Conservation (phyloP, 2,888 invertebrate genomes). For the Crioceris asparagi region DNA sequence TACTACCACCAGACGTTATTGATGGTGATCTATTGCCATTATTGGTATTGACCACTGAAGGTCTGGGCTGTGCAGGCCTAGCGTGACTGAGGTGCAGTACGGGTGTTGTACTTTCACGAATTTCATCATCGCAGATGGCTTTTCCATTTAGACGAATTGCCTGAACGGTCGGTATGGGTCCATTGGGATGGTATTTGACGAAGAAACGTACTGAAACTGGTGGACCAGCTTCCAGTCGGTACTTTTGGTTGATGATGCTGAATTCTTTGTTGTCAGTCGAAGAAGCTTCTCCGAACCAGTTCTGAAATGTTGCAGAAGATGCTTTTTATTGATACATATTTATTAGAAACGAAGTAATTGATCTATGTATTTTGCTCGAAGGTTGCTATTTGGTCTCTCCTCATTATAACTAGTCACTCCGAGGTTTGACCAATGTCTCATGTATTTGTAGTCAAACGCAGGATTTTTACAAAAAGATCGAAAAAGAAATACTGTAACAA, state of each 20-base stretch:
- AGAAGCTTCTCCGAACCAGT: conserved; percentile 46
- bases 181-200: conserved; percentile 45
- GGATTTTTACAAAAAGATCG: no score
- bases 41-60: neutral
- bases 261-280: conserved; percentile 48
- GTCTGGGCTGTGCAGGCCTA: conserved; percentile 3
- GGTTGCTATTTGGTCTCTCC: no score
- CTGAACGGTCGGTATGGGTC: conserved; percentile 40
- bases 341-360: neutral
- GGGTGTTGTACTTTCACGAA: conserved; percentile 7
- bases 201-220: conserved; percentile 48
- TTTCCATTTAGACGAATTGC: conserved; percentile 47
- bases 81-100: conserved; percentile 13
- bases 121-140: conserved; percentile 41
- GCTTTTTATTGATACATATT: neutral
- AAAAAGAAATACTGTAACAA: no score
- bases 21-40: no score
- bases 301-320: no score
- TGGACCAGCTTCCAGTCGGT: conserved; percentile 46
- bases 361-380: no score
- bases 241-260: conserved; percentile 47
- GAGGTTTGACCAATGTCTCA: no score
- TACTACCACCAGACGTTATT: no score
- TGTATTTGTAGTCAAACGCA: no score
- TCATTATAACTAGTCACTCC: no score